Conservation (phyloP, 2,113 vertebrate genomes). For the Chinchilla lanigera region DNA sequence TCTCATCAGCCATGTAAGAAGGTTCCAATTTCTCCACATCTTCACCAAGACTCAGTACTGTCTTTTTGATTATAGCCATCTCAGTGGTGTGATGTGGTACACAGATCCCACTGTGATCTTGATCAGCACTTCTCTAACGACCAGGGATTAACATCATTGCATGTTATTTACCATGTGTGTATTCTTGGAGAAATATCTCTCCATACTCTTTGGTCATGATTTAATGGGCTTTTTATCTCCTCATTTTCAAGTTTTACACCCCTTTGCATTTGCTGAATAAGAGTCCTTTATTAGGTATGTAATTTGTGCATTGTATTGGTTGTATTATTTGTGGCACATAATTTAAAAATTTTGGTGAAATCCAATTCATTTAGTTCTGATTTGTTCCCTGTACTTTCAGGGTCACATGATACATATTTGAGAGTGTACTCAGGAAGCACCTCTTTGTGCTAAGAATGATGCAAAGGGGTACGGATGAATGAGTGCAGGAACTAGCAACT, state of each 20-base stretch:
- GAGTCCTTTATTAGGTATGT: background rate
- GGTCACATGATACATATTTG: background rate
- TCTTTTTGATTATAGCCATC: background rate
- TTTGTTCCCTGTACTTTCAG: background rate
- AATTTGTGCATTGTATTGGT: background rate
- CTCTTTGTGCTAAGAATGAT: background rate
- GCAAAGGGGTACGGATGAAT: background rate
- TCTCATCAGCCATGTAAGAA: background rate
- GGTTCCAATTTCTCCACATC: background rate
- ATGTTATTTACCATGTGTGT: background rate
- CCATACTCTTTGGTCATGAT: background rate
- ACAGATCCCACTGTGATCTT: background rate
- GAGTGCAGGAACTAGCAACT: background rate
- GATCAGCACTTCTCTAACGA: background rate
- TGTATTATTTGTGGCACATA: background rate
- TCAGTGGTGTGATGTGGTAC: background rate
- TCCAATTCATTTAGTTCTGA: background rate
- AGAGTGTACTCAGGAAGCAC: background rate
- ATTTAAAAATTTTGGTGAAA: background rate
- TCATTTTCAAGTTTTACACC: background rate
- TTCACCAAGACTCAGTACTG: background rate
- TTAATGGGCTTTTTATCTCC: constrained; percentile 6
- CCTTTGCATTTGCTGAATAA: background rate
- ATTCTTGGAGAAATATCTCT: background rate
- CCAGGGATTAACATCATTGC: background rate